phyloP scores from a whole-genome alignment of 92 coral and sea anemone species.

The Isaurus tuberculatus region DNA sequence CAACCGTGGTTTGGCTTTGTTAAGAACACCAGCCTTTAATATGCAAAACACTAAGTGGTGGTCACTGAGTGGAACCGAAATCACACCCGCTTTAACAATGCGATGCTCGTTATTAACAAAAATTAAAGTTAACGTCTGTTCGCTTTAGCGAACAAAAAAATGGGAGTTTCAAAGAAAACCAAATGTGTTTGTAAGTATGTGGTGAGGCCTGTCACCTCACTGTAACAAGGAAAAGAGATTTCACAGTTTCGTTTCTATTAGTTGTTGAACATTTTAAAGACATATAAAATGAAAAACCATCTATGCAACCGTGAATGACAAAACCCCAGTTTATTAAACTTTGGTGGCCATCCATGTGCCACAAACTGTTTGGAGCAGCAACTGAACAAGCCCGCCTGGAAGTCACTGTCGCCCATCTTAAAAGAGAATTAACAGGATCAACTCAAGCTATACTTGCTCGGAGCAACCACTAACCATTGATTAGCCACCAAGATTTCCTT shows the following conservation, averaged over 20 bases:
- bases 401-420: conserved; percentile 69
- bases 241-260: conserved; percentile 67
- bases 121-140: too few species aligned
- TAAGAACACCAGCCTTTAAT: too few species aligned
- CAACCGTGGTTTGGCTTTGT: too few species aligned
- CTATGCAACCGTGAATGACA: conserved; percentile 61
- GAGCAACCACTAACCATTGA: conserved; percentile 72
- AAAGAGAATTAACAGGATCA: conserved; percentile 65
- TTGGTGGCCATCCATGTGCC: conserved; percentile 80
- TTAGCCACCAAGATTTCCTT: conserved; percentile 71
- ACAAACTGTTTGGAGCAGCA: conserved; percentile 69
- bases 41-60: too few species aligned
- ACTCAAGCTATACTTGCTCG: conserved; percentile 63
- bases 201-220: conserved; percentile 60
- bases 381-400: conserved; percentile 68
- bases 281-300: conserved; percentile 59
- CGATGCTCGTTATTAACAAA: too few species aligned
- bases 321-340: conserved; percentile 47
- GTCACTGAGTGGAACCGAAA: too few species aligned
- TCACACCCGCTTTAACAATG: too few species aligned
- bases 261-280: conserved; percentile 68
- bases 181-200: conserved; percentile 57
- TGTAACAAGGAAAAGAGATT: conserved; percentile 53
- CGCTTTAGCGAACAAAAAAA: too few species aligned
- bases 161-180: too few species aligned